Evolutionary conservation across 37 sponge, comb jelly and placozoan species (phyloP), one percentile per base, ranked within the genome.

Genomic region (Lycopodina hypogea): DNA sequence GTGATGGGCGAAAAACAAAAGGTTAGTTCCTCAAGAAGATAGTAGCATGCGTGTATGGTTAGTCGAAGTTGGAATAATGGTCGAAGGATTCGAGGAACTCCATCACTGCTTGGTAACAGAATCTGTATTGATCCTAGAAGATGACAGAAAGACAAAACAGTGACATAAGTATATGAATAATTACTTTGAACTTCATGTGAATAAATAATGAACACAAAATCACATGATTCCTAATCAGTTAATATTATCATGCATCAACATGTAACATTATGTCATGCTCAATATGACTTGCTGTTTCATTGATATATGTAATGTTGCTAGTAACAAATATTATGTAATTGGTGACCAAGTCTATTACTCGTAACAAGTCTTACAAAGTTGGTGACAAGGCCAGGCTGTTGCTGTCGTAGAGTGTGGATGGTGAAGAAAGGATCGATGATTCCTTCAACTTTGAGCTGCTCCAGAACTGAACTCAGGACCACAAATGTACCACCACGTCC

Each of bases 61-160:
- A 90, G 70, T 93, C 86, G 69, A 93, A 93, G 56, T 93, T 93
- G 23, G 88, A 39, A 67, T 93, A 93, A 39, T 79, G 78, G 38
- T 93, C 90, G 45, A 93, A 93, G 11, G 94, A 93, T 38, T 89
- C 90, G 62, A 93, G 81, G 59, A 81, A 93, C 71, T 93, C 94
- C 66, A 86, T 51, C 0, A 89, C 63, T 30, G 94, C 83, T 24
- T 78, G 67, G 62, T 86, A 93, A 26, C 86, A 81, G 69, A 93
- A 89, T 80, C 50, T 59, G 77, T 84, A 89, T 42, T 85, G 84
- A 15, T 82, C 94, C 94, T 93, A 35, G 0, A 56, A 30, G 26
- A 30, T 32, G 41, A 53, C 3, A 48, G 37, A 30, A 76, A 75
- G 2, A 60, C 45, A 23, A 51, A 23, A 75, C 11, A 29, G 26